phyloP scores from a whole-genome alignment of 2,797 vertebrate species.

The Darevskia mixta region DNA sequence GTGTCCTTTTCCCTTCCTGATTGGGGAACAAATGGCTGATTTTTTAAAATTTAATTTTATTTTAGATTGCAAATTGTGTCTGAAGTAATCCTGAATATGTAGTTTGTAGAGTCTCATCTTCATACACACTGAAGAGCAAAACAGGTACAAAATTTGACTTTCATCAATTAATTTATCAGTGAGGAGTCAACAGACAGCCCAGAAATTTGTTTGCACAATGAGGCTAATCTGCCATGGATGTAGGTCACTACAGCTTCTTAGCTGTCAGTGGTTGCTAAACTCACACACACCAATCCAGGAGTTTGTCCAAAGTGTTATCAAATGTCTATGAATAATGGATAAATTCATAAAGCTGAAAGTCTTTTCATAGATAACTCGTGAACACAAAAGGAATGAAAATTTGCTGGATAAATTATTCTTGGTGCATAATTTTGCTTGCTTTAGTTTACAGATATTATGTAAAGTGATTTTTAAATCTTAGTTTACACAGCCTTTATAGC shows the following conservation, averaged over 20 bases:
- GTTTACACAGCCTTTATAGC: slow-evolving; percentile 42
- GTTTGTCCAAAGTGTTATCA: slow-evolving; percentile 27
- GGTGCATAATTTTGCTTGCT: slow-evolving; percentile 14
- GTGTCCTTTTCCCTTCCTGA: neutral
- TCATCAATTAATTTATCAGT: slow-evolving; percentile 3
- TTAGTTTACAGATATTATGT: slow-evolving; percentile 36
- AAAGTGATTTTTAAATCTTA: slow-evolving; percentile 43
- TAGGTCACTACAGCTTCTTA: slow-evolving; percentile 24
- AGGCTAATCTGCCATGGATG: slow-evolving; percentile 11
- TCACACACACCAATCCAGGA: neutral
- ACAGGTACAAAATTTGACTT: neutral
- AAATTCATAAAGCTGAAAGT: slow-evolving; percentile 21
- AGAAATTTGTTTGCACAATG: slow-evolving; percentile 5
- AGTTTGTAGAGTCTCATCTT: neutral
- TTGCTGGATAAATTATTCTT: slow-evolving; percentile 27
- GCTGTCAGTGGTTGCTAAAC: neutral
- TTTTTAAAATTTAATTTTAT: neutral
- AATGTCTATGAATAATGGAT: neutral
- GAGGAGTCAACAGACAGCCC: slow-evolving; percentile 1
- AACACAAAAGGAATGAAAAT: slow-evolving; percentile 19
- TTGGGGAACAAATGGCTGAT: neutral
- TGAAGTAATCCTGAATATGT: neutral
- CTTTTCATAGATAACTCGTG: slow-evolving; percentile 21
- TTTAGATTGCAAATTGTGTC: neutral
- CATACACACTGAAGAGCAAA: neutral